These are phyloP conservation scores for Aplocera efformata DNA, from an alignment of 2,888 invertebrate species.

Conservation along the genomic window DNA sequence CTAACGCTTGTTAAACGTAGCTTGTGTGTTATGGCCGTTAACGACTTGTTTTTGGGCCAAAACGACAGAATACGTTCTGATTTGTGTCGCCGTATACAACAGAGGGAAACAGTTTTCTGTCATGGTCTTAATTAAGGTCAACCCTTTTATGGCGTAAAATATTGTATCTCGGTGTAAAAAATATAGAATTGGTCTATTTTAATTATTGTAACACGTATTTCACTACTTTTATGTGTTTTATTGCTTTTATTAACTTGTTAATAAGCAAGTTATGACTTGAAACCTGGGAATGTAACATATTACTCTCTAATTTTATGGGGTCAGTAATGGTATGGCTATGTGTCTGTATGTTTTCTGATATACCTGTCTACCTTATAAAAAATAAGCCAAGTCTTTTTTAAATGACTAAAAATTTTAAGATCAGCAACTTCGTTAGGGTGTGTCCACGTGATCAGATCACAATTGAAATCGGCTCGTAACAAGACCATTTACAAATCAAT, in stretches of 20 bases:
- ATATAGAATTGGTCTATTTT: conserved; percentile 37
- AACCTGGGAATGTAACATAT: neutral
- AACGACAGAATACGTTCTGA: conserved; percentile 24
- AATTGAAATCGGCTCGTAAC: conserved; percentile 49
- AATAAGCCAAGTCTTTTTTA: too few species aligned
- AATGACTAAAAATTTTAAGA: too few species aligned
- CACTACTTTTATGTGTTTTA: conserved; percentile 1
- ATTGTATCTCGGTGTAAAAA: conserved; percentile 25
- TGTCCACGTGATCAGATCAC: conserved; percentile 36
- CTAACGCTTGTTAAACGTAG: too few species aligned
- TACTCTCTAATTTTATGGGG: too few species aligned
- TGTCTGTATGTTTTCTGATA: too few species aligned
- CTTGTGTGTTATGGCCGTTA: too few species aligned
- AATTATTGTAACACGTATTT: conserved; percentile 38
- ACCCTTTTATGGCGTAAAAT: conserved; percentile 54
- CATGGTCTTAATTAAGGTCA: conserved; percentile 68
- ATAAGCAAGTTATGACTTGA: conserved; percentile 4
- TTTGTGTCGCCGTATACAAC: conserved; percentile 9
- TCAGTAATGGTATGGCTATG: too few species aligned
- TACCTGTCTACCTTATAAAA: too few species aligned
- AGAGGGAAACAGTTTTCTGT: conserved; percentile 43
- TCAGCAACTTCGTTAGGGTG: conserved; percentile 1
- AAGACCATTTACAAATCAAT: conserved; percentile 71
- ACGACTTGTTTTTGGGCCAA: conserved; percentile 56
- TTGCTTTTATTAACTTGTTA: neutral